Percentiles rank a stretch among this genome's conserved stretches.
phyloP scores from a whole-genome alignment of 2,888 invertebrate genomes.

The Automeris io region DNA sequence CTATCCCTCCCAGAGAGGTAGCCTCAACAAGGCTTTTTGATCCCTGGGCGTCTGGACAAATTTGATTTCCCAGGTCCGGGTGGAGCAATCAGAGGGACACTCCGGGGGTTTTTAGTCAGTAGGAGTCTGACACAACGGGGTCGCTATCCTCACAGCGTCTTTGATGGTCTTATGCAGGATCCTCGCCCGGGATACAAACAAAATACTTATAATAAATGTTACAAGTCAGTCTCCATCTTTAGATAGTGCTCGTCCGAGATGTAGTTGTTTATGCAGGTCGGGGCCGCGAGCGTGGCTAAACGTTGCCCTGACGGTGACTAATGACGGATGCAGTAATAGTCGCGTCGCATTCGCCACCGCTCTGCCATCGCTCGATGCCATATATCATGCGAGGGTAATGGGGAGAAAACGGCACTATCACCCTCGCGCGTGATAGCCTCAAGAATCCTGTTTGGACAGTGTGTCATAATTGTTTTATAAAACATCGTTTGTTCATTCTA shows the following conservation, averaged over 20 bases:
- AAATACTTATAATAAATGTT: too few species aligned
- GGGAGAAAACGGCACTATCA: slow-evolving; percentile 63
- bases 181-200: too few species aligned
- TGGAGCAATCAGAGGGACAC: too few species aligned
- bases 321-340: slow-evolving; percentile 78
- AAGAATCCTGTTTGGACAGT: slow-evolving; percentile 50
- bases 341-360: slow-evolving; percentile 58
- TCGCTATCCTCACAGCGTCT: too few species aligned
- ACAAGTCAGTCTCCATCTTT: slow-evolving; percentile 6
- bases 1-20: too few species aligned
- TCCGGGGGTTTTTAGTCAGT: too few species aligned
- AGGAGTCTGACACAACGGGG: too few species aligned
- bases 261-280: slow-evolving; percentile 51
- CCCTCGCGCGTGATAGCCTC: slow-evolving; percentile 65
- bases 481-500: too few species aligned
- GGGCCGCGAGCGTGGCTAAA: slow-evolving; percentile 38
- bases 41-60: too few species aligned
- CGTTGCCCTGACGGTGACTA: slow-evolving; percentile 70
- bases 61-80: too few species aligned
- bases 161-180: too few species aligned
- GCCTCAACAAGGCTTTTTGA: too few species aligned
- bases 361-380: slow-evolving; percentile 25
- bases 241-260: slow-evolving; percentile 29
- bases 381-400: slow-evolving; percentile 70
- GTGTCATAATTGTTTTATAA: slow-evolving; percentile 14